These are phyloP conservation scores for Petaurus breviceps DNA, from an alignment of 2,113 vertebrate genomes.

Conservation along the genomic window DNA sequence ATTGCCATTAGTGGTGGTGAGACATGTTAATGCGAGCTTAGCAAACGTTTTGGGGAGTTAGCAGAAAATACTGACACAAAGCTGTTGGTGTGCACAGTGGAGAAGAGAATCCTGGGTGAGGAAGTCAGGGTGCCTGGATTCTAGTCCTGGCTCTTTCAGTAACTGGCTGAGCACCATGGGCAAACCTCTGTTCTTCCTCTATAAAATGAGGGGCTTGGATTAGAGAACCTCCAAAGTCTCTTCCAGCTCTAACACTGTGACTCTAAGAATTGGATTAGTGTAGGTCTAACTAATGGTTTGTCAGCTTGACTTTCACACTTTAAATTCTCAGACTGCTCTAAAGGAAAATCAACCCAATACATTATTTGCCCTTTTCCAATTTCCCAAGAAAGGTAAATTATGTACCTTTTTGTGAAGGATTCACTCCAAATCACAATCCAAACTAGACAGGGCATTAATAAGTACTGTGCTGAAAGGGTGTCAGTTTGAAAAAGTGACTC, in stretches of 20 bases:
- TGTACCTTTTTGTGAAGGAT: not conserved
- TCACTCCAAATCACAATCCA: not conserved
- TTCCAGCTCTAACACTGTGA: not conserved
- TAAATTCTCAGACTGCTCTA: conserved; percentile 34
- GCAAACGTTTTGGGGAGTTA: conserved; percentile 43
- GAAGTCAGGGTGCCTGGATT: not conserved
- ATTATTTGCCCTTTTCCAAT: conserved; percentile 37
- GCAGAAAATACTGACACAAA: conserved; percentile 48
- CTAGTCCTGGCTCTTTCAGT: not conserved
- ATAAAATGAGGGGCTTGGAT: not conserved
- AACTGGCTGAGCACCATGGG: not conserved
- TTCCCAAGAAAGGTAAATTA: conserved; percentile 35
- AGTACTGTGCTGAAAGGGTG: conserved; percentile 27
- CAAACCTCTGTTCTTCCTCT: not conserved
- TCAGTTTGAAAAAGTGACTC: conserved; percentile 17
- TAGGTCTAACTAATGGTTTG: conserved; percentile 28
- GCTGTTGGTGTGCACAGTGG: not conserved
- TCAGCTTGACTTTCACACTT: conserved; percentile 57
- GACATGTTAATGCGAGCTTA: conserved; percentile 48
- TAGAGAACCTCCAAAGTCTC: not conserved
- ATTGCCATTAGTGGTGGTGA: conserved; percentile 57
- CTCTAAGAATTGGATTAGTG: not conserved
- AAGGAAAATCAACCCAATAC: not conserved
- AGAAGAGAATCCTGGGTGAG: not conserved
- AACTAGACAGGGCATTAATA: conserved; percentile 25